phyloP scores from a whole-genome alignment of 1,140 invertebrate species.

The Stenopsyche tienmushanensis region DNA sequence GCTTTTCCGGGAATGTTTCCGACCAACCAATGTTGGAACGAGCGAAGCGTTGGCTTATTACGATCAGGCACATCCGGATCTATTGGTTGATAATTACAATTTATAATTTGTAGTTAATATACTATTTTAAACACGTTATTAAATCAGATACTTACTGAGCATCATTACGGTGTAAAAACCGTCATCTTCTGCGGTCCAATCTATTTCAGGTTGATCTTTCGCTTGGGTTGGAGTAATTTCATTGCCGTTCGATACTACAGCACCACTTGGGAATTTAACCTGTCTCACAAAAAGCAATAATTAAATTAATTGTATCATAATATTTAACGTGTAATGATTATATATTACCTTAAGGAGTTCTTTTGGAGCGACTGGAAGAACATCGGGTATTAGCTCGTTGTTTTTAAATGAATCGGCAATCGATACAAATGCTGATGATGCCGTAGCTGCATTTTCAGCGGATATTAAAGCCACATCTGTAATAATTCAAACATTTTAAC shows the following conservation, averaged over 20 bases:
- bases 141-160: constrained; percentile 72
- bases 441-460: no score
- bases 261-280: constrained; percentile 63
- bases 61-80: constrained; percentile 90
- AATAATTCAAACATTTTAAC: no score
- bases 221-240: constrained; percentile 75
- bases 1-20: constrained; percentile 84
- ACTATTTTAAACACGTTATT: background rate
- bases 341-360: constrained; percentile 1
- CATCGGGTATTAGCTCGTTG: no score
- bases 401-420: no score
- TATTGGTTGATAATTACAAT: constrained; percentile 46
- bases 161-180: constrained; percentile 77
- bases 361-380: background rate
- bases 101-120: constrained; percentile 7
- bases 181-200: constrained; percentile 63
- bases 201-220: constrained; percentile 65
- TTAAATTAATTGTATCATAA: background rate
- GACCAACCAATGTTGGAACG: constrained; percentile 92
- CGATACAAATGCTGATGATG: no score
- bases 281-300: no score
- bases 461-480: no score
- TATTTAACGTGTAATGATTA: background rate
- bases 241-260: constrained; percentile 68
- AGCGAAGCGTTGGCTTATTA: constrained; percentile 71